A percentile compares a stretch with the other conserved stretches of the same genome.
These are phyloP conservation scores for Hirtodrosophila cameraria DNA, from an alignment of 2,888 invertebrate species.

Conservation along the genomic window DNA sequence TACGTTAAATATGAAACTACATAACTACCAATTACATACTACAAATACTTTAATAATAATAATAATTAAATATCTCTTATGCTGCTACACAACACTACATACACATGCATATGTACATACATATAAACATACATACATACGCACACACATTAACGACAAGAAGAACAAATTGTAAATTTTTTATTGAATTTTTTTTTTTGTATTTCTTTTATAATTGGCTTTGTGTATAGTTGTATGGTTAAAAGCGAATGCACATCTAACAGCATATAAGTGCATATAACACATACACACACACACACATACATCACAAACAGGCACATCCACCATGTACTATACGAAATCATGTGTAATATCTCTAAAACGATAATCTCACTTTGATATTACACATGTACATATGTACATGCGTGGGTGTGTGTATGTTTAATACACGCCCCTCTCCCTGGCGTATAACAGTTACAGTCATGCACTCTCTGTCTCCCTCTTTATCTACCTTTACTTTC, in stretches of 20 bases:
- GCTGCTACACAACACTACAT: constrained; percentile 27
- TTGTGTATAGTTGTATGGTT: constrained; percentile 52
- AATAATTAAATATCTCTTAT: constrained; percentile 35
- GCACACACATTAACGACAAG: constrained; percentile 13
- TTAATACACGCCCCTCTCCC: not conserved
- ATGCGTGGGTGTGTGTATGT: constrained; percentile 31
- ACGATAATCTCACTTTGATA: constrained; percentile 7
- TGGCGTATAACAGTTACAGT: constrained; percentile 15
- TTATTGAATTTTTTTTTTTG: constrained; percentile 12
- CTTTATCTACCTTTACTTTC: not conserved
- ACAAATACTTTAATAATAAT: constrained; percentile 33
- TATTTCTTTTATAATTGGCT: constrained; percentile 64
- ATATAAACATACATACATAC: constrained; percentile 8
- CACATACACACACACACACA: constrained; percentile 24
- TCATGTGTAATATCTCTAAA: constrained; percentile 27
- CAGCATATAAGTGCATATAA: constrained; percentile 22
- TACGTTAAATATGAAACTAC: constrained; percentile 29
- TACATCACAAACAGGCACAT: constrained; percentile 20
- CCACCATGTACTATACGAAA: constrained; percentile 3
- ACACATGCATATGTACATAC: constrained; percentile 13
- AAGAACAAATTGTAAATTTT: constrained; percentile 29
- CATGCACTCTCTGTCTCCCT: constrained; percentile 35
- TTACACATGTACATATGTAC: constrained; percentile 31
- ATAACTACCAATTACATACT: constrained; percentile 18
- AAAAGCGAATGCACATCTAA: constrained; percentile 40